Evolutionary conservation across 2,113 vertebrate species (phyloP), one percentile per base, ranked within the genome.

Genomic region (Macaca mulatta): DNA sequence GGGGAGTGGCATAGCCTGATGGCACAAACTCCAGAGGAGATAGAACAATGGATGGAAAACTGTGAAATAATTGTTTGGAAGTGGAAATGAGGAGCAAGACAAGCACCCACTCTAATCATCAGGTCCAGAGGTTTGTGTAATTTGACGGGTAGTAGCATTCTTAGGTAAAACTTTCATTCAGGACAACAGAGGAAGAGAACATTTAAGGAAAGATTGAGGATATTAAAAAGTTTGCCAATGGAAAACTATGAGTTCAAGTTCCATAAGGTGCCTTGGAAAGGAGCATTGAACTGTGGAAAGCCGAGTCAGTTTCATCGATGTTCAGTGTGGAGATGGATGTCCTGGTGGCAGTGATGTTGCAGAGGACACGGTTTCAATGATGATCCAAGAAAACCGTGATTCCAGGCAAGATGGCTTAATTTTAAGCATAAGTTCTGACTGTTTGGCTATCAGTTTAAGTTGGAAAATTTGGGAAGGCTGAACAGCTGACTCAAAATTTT

Each of bases 161-260:
- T 89, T 38, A 67, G 22, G 12, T 45, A 72, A 94, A 67, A 95
- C 20, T 23, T 94, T 78, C 18, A 50, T 67, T 57, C 40, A 85
- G 7, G 45, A 64, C 11, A 57, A 59, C 67, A 87, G 18, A 5
- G 45, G 35, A 94, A 90, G 22, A 45, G 16, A 25, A 18, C 22
- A 90, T 55, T 70, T 72, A 92, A 55, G 30, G 25, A 91, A 3
- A 69, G 5, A 11, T 5, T 35, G 50, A 57, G 22, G 12, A 52
- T 55, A 48, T 40, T 40, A 16, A 18, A 70, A 32, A 77, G 32
- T 32, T 77, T 77, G 12, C 43, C 38, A 13, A 7, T 48, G 27
- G 55, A 87, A 70, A 87, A 3, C 30, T 32, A 2, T 32, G 9
- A 32, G 27, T 30, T 64, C 11, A 64, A n/a, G 12, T 87, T 79